Evolutionary conservation across 2,113 vertebrate genomes (phyloP).

Genomic region (Pedionomus torquatus): DNA sequence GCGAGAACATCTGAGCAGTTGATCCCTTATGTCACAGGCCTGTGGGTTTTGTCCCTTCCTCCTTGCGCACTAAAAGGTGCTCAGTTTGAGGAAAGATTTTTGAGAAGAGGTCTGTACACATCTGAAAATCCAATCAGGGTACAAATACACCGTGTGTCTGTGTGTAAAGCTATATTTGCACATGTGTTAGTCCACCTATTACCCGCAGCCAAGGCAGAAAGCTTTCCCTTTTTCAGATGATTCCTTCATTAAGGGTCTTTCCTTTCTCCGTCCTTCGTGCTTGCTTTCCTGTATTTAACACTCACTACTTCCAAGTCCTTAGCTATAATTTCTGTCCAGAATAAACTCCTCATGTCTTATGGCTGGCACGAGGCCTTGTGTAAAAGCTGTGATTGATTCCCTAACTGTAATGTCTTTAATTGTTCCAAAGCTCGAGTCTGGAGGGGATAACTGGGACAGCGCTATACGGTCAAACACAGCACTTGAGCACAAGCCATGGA

Average conservation of each 20-base stretch:
- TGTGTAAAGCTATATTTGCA: neutral
- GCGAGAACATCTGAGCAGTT: neutral
- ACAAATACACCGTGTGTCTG: neutral
- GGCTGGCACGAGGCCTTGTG: neutral
- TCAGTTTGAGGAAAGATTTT: neutral
- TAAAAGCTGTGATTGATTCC: neutral
- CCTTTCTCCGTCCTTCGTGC: neutral
- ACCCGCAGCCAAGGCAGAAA: neutral
- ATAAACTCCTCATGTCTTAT: neutral
- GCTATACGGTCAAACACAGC: neutral
- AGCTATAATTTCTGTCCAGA: neutral
- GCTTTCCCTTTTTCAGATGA: neutral
- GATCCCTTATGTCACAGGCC: neutral
- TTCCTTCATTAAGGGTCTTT: neutral
- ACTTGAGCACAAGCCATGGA: neutral
- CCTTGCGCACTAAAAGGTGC: neutral
- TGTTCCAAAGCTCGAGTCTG: neutral
- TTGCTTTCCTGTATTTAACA: neutral
- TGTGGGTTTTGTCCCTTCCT: neutral
- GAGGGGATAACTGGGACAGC: neutral
- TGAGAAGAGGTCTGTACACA: neutral
- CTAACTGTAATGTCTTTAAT: neutral
- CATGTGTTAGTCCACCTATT: accelerated
- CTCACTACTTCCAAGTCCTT: neutral
- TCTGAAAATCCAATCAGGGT: neutral